Evolutionary conservation across 2,888 invertebrate species (phyloP).

Genomic region (Cheilosia variabilis): DNA sequence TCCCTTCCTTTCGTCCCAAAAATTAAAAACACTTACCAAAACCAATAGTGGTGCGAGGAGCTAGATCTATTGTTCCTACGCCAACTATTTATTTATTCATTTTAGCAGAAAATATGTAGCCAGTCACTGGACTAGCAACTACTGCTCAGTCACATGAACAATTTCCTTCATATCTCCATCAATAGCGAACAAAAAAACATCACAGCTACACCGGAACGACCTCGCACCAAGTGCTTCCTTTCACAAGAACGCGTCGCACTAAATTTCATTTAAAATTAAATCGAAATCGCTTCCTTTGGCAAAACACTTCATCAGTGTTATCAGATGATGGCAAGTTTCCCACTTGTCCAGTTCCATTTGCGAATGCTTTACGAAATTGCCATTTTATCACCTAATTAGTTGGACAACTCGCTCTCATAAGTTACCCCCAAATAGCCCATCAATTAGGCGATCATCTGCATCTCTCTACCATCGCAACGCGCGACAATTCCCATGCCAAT

Average conservation of each 20-base stretch:
- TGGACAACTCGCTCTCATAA: conserved; percentile 69
- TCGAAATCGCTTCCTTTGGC: neutral
- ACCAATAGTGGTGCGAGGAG: too few species aligned
- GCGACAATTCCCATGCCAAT: conserved; percentile 52
- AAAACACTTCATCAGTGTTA: conserved; percentile 30
- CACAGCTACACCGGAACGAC: neutral
- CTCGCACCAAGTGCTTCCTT: neutral
- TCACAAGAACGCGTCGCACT: neutral
- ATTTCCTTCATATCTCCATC: too few species aligned
- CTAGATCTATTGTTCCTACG: too few species aligned
- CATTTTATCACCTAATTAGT: conserved; percentile 75
- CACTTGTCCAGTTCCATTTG: conserved; percentile 40
- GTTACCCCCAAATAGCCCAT: conserved; percentile 73
- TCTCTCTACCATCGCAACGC: neutral
- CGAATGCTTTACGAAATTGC: conserved; percentile 39
- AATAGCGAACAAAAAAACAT: neutral
- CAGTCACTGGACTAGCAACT: too few species aligned
- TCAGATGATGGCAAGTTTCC: conserved; percentile 12
- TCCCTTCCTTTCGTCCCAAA: too few species aligned
- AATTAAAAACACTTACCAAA: too few species aligned
- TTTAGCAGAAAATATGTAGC: too few species aligned
- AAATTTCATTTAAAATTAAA: conserved; percentile 20
- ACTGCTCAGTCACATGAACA: too few species aligned
- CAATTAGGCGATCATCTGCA: conserved; percentile 60
- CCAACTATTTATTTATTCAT: too few species aligned